Evolutionary conservation across 2,113 vertebrate species (phyloP).

Genomic region (Falcunculus frontatus): DNA sequence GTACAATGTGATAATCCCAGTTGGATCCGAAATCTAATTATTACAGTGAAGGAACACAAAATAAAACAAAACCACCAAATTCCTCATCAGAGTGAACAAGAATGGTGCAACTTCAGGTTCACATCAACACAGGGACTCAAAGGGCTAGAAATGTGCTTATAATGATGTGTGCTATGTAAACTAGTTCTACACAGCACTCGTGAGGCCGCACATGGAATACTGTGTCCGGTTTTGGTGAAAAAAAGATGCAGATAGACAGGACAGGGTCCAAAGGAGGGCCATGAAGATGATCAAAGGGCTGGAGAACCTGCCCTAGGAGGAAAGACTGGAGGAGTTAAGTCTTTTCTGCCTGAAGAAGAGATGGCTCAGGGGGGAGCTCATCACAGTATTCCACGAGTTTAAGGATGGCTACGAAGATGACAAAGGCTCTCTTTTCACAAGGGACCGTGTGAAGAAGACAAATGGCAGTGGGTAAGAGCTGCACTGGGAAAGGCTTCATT

Average conservation of each 20-base stretch:
- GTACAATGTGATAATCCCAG: constrained; percentile 12
- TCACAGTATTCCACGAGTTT: neutral
- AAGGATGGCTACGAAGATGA: neutral
- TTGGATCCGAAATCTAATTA: constrained; percentile 7
- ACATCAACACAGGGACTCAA: neutral
- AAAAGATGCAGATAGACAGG: neutral
- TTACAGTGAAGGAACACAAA: constrained; percentile 6
- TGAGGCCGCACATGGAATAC: neutral
- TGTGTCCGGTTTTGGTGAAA: neutral
- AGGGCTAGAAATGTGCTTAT: neutral
- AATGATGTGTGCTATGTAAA: neutral
- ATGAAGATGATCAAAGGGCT: neutral
- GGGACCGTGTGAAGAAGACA: neutral
- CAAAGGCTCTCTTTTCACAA: neutral
- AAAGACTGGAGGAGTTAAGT: neutral
- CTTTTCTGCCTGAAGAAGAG: neutral
- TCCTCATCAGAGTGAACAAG: neutral
- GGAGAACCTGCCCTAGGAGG: neutral
- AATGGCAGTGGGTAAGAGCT: neutral
- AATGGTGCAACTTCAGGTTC: neutral
- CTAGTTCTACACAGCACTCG: neutral
- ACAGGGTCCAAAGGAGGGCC: neutral
- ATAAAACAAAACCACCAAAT: neutral
- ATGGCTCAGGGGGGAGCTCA: neutral
- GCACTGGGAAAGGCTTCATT: neutral